These are phyloP conservation scores for Gnathonemus longibarbis DNA, from an alignment of 2,113 vertebrate species.

Conservation along the genomic window DNA sequence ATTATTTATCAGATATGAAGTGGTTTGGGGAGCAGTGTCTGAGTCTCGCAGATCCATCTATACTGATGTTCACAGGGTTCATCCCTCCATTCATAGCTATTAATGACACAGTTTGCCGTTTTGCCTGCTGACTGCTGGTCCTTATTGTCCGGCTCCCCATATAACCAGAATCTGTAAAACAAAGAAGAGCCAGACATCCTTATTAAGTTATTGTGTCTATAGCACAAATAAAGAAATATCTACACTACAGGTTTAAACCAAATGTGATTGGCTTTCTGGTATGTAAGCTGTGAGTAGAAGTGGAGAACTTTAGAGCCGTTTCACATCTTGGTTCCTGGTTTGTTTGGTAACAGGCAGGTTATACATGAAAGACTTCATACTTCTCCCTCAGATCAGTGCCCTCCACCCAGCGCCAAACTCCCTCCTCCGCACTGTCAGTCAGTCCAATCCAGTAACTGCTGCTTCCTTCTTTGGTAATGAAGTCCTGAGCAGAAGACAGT, in stretches of 20 bases:
- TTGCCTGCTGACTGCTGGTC: neutral
- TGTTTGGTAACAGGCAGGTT: neutral
- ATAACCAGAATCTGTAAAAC: neutral
- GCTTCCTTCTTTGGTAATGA: neutral
- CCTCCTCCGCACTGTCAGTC: neutral
- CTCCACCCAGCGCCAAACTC: slow-evolving; percentile 14
- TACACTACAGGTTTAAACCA: neutral
- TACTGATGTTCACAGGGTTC: too few species aligned
- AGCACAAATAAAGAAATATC: neutral
- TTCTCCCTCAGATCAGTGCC: neutral
- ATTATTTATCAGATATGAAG: too few species aligned
- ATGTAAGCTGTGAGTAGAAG: neutral
- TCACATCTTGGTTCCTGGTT: neutral
- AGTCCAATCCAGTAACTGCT: slow-evolving; percentile 11
- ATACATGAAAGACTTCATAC: neutral
- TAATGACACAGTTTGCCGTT: neutral
- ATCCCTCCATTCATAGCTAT: neutral
- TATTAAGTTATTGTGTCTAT: neutral
- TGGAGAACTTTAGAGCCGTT: neutral
- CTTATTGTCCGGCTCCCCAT: neutral
- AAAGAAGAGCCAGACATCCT: neutral
- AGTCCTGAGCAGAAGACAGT: neutral
- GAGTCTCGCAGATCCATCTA: too few species aligned
- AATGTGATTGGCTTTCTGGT: neutral
- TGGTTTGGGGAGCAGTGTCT: too few species aligned